Evolutionary conservation across 2,113 vertebrate genomes (phyloP).

Genomic region (Orycteropus afer): DNA sequence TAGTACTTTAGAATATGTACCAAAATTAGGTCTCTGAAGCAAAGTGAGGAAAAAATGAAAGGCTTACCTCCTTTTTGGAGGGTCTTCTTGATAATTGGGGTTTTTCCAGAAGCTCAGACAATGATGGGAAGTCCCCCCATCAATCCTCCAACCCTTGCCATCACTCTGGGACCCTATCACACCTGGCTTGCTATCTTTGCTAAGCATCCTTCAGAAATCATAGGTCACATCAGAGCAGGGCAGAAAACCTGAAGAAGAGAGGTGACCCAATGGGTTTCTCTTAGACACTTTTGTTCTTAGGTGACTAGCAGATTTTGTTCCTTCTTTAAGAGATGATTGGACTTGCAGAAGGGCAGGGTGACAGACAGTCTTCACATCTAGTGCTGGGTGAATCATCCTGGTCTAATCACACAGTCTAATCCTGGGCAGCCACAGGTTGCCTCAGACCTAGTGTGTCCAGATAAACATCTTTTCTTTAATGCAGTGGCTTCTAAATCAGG

Average conservation of each 20-base stretch:
- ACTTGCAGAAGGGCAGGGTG: neutral
- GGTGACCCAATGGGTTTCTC: neutral
- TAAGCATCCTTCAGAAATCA: neutral
- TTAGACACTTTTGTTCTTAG: neutral
- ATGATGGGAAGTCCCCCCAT: neutral
- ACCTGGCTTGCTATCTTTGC: neutral
- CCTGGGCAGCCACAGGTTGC: neutral
- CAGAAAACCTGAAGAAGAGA: neutral
- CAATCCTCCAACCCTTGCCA: neutral
- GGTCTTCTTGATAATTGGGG: neutral
- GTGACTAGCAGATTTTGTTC: too few relatives aligned
- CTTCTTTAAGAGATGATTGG: neutral
- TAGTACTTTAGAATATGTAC: neutral
- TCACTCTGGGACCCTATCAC: neutral
- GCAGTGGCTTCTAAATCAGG: neutral
- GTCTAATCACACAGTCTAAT: neutral
- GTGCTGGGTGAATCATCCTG: fast-evolving
- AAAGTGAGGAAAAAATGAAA: neutral
- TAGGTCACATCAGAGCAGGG: neutral
- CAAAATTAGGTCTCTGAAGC: neutral
- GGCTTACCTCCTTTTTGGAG: neutral
- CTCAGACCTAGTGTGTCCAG: neutral
- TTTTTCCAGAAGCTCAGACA: neutral
- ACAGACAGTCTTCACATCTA: neutral
- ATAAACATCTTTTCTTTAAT: neutral